Evolutionary conservation across 2,797 vertebrate species (phyloP), one percentile per base, ranked within the genome.

Genomic region (Esox lucius): DNA sequence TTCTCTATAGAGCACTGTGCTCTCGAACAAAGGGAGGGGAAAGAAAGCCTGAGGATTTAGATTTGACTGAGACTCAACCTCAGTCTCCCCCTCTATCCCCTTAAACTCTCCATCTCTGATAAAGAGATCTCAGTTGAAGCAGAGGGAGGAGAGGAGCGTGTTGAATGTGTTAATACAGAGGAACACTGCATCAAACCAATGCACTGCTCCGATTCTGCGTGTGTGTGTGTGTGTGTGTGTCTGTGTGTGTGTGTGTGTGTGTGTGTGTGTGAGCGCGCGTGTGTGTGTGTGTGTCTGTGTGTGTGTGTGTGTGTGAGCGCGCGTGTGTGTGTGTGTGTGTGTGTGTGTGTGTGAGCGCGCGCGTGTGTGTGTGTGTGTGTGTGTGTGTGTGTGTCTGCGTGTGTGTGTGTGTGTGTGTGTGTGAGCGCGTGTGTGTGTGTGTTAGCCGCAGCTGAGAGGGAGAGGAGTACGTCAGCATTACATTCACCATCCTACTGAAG

Each of bases 401-500:
- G 87, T 84, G 48, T 49, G 48, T 1, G 48, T 48, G 1, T 51
- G 48, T 1, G 48, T 51, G 2, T 48, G 12, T 4, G 46, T n/a
- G n/a, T n/a, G n/a, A n/a, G n/a, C 19, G 6, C 19, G 17, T 15
- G 17, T 17, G 49, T 53, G 49, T 22, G 39, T 90, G 89, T 86
- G 87, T 84, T 89, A 89, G 91, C 56, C 56, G 8, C 90, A 91
- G 89, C 91, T 89, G 89, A 88, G 89, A 93, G 89, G 93, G 88
- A 87, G 89, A 93, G 89, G 93, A 93, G 95, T 97, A 96, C 96
- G 96, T 97, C 96, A 98, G 96, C 95, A 96, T 94, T 96, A 94
- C 95, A 94, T 95, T 94, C 96, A 96, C 96, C 95, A 94, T 96
- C 92, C 89, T 90, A 94, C 93, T 97, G 96, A 97, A 97, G 97